Evolutionary conservation across 2,797 vertebrate species (phyloP).

Genomic region (Capromys pilorides): DNA sequence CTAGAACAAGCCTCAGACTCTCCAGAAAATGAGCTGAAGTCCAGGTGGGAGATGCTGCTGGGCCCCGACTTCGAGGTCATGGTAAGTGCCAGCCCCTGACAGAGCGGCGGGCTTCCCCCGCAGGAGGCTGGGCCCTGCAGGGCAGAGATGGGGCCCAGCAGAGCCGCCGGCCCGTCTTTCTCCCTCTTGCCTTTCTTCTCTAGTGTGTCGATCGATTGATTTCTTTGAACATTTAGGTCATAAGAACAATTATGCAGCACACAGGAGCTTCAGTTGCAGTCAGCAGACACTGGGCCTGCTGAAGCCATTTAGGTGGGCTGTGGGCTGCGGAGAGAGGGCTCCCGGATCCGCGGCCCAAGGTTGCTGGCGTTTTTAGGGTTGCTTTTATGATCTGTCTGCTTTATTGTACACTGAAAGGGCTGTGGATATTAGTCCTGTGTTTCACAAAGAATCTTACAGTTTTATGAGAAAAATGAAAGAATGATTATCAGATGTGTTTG

Average conservation of each 20-base stretch:
- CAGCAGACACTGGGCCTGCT: conserved; percentile 63
- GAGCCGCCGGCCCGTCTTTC: conserved; percentile 33
- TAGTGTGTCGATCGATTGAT: not conserved
- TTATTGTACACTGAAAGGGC: conserved; percentile 75
- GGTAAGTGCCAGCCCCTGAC: conserved; percentile 88
- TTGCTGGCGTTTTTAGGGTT: conserved; percentile 81
- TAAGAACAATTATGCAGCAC: conserved; percentile 66
- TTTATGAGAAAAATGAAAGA: conserved; percentile 83
- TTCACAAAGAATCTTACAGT: conserved; percentile 77
- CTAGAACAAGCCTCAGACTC: conserved; percentile 82
- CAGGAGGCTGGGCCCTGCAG: conserved; percentile 59
- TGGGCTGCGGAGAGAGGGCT: conserved; percentile 1
- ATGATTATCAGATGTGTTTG: conserved; percentile 78
- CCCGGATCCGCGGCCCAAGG: conserved; percentile 75
- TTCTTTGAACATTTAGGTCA: conserved; percentile 5
- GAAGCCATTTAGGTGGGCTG: conserved; percentile 28
- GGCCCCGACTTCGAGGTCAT: conserved; percentile 94
- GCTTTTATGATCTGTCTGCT: conserved; percentile 82
- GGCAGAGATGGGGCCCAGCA: conserved; percentile 48
- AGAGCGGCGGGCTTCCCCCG: conserved; percentile 70
- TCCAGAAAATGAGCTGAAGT: conserved; percentile 87
- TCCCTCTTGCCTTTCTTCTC: conserved; percentile 15
- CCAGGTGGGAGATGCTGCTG: conserved; percentile 93
- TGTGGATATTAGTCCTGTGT: conserved; percentile 75
- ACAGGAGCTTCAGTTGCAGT: conserved; percentile 57